Evolutionary conservation across 2,113 vertebrate genomes (phyloP).

Genomic region (Acanthochromis polyacanthus): DNA sequence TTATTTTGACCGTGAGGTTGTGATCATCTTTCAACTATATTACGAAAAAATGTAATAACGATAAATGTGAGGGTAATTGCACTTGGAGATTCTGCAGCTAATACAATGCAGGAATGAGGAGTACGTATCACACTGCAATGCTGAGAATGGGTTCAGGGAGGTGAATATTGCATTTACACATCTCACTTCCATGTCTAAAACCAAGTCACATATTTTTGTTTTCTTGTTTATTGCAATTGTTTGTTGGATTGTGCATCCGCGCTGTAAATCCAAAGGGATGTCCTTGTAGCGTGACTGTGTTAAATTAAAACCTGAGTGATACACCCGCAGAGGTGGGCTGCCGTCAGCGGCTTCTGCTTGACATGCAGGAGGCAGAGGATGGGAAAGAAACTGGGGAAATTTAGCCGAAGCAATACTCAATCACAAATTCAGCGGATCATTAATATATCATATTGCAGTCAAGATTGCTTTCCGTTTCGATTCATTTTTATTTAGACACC

Average conservation of each 20-base stretch:
- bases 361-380: constrained; percentile 51
- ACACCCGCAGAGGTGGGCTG: constrained; percentile 25
- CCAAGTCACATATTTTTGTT: constrained; percentile 32
- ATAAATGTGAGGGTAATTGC: constrained; percentile 25
- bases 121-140: background rate
- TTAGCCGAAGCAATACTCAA: constrained; percentile 42
- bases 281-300: constrained; percentile 46
- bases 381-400: constrained; percentile 73
- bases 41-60: constrained; percentile 38
- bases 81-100: constrained; percentile 25
- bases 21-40: constrained; percentile 24
- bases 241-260: constrained; percentile 22
- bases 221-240: constrained; percentile 47
- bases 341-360: constrained; percentile 57
- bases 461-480: constrained; percentile 67
- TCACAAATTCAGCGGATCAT: constrained; percentile 70
- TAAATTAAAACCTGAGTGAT: constrained; percentile 65
- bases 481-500: constrained; percentile 63
- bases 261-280: constrained; percentile 52
- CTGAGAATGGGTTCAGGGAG: constrained; percentile 9
- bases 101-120: constrained; percentile 13
- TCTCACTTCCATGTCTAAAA: constrained; percentile 35
- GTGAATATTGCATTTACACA: constrained; percentile 13
- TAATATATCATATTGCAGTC: constrained; percentile 66
- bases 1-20: constrained; percentile 26